Conservation (phyloP, 1,140 invertebrate genomes). For the Drosophila tristis region DNA sequence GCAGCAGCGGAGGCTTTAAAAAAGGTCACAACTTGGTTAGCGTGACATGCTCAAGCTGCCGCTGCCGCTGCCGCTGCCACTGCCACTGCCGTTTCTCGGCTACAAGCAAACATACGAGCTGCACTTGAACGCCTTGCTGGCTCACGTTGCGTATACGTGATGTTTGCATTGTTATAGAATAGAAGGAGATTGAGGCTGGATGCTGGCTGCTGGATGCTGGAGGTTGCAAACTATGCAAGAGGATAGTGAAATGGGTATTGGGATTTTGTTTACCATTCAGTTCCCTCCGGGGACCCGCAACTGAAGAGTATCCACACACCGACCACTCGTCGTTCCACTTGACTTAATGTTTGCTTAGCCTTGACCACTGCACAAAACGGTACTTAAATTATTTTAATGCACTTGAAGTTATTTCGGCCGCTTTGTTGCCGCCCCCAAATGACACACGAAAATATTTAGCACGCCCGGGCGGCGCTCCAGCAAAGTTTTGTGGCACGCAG, state of each 20-base stretch:
- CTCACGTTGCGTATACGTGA: constrained; percentile 69
- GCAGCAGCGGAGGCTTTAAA: constrained; percentile 27
- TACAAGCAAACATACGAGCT: constrained; percentile 21
- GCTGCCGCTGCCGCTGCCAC: constrained; percentile 1
- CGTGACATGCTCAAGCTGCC: constrained; percentile 20
- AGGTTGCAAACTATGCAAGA: no score
- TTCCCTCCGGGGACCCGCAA: neutral
- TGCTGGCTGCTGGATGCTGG: neutral
- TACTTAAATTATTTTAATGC: constrained; percentile 69
- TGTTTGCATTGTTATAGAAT: constrained; percentile 32
- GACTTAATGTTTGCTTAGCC: constrained; percentile 35
- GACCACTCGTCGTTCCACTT: neutral
- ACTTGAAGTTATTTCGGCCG: constrained; percentile 51
- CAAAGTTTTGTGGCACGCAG: constrained; percentile 59
- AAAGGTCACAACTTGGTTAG: constrained; percentile 62
- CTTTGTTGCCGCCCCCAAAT: constrained; percentile 19
- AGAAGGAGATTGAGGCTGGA: constrained; percentile 2
- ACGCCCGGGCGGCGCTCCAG: constrained; percentile 19
- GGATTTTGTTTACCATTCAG: neutral
- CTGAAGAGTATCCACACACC: neutral
- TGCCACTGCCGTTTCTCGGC: constrained; percentile 1
- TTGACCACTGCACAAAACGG: constrained; percentile 37
- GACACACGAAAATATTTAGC: constrained; percentile 59
- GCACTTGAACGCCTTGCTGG: constrained; percentile 40
- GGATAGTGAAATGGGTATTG: no score